Evolutionary conservation across 2,113 vertebrate species (phyloP), one percentile per base, ranked within the genome.

Genomic region (Circaetus cinerascens): DNA sequence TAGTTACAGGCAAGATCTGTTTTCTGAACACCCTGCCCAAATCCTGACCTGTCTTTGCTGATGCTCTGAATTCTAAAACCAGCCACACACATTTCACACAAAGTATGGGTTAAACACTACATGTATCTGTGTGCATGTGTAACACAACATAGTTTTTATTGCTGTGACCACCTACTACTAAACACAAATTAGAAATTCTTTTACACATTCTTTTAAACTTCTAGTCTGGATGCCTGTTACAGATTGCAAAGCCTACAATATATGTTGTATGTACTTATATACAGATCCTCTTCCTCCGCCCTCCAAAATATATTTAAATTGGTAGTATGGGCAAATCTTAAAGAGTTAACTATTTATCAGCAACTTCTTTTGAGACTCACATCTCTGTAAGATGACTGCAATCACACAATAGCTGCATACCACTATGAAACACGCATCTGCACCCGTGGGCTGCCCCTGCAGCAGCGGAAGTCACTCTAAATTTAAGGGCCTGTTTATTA

Each of bases 401-500:
- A 23, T 51, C 53, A 9, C 67, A 79, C 80, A 53, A 53, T 66
- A 86, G 87, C 78, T 75, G 76, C 83, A 63, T 6, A 27, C 38
- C 45, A 32, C 18, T 15, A 27, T 32, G 76, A 73, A 55, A 67
- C 30, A 48, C 0, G 50, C 50, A 80, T 88, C 93, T 89, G 84
- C 22, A 69, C 46, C 60, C 75, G 1, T 74, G 45, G 59, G 81
- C 69, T 92, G 74, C 48, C 80, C 72, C 7, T 5, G 62, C 29
- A 74, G 69, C 85, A 84, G 86, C n/a, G 81, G 69, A 96, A 96
- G 82, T 87, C 87, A 71, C 67, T 94, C 81, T 23, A 55, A n/a
- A 88, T 96, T 69, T 91, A 90, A 91, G 80, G 71, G 60, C 34
- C 92, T 40, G 25, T 62, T 76, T 86, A 94, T 92, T 92, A 95